Evolutionary conservation across 2,888 invertebrate species (phyloP).

Genomic region (Terebella lapidaria): DNA sequence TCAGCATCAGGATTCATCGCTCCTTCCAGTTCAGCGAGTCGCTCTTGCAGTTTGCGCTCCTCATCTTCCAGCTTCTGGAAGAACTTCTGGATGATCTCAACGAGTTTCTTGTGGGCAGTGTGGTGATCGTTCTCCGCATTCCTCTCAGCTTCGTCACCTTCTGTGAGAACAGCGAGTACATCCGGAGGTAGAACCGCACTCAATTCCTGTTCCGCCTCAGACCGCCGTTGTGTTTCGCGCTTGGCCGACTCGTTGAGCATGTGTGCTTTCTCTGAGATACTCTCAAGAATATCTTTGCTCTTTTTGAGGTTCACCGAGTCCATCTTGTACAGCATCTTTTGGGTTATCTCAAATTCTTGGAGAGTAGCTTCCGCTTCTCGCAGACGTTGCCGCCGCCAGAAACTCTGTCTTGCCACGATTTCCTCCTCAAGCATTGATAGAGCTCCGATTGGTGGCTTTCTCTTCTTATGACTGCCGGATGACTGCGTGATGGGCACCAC

Average conservation of each 20-base stretch:
- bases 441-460: conserved; percentile 39
- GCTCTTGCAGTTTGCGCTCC: conserved; percentile 30
- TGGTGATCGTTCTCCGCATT: conserved; percentile 27
- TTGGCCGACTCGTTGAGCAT: conserved; percentile 35
- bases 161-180: conserved; percentile 39
- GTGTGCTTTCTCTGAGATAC: conserved; percentile 24
- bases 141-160: conserved; percentile 27
- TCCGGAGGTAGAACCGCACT: conserved; percentile 39
- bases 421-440: conserved; percentile 45
- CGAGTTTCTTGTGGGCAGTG: conserved; percentile 36
- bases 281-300: conserved; percentile 9
- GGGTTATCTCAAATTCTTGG: conserved; percentile 34
- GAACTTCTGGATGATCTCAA: conserved; percentile 39
- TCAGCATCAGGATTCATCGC: conserved; percentile 45
- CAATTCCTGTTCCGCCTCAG: conserved; percentile 41
- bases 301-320: conserved; percentile 31
- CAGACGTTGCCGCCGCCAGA: conserved; percentile 45
- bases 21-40: conserved; percentile 32
- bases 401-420: conserved; percentile 37
- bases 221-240: conserved; percentile 39
- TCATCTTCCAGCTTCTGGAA: conserved; percentile 40
- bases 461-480: conserved; percentile 38
- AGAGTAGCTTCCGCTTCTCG: conserved; percentile 37
- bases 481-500: conserved; percentile 44
- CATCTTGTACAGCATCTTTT: conserved; percentile 33